These are phyloP conservation scores for Caranx ignobilis DNA, from an alignment of 2,113 vertebrate species.

Conservation along the genomic window DNA sequence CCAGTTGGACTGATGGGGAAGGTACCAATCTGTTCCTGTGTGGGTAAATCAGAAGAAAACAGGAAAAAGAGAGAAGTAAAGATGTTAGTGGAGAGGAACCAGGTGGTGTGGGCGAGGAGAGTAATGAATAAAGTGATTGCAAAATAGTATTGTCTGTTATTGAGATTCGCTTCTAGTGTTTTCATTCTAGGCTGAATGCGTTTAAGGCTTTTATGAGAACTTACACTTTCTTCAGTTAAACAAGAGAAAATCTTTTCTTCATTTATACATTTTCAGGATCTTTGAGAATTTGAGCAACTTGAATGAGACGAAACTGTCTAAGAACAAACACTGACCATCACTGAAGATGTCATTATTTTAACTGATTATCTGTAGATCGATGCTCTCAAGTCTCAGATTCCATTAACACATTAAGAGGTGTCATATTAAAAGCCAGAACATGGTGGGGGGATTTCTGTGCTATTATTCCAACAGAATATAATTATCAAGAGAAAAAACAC, in stretches of 20 bases:
- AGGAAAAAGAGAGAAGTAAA: not conserved
- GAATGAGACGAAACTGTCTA: not conserved
- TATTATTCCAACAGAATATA: not conserved
- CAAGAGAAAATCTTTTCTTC: not conserved
- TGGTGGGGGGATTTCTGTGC: not conserved
- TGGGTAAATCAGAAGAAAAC: not conserved
- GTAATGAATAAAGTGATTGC: not conserved
- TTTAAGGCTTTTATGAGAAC: too few relatives aligned
- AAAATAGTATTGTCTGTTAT: too few relatives aligned
- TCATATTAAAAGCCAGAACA: not conserved
- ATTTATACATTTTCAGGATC: not conserved
- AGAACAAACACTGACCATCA: not conserved
- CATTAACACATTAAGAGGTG: conserved; percentile 6
- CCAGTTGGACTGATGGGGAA: not conserved
- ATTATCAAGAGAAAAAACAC: not conserved
- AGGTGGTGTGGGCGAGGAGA: not conserved
- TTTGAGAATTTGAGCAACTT: not conserved
- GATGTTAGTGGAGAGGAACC: not conserved
- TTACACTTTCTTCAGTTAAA: not conserved
- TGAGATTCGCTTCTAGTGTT: too few relatives aligned
- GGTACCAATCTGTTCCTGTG: not conserved
- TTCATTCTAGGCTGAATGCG: too few relatives aligned
- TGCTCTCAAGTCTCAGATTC: not conserved
- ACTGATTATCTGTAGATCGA: not conserved
- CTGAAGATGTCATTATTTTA: not conserved